These are phyloP conservation scores for Ctena decussata DNA, from an alignment of 2,888 invertebrate species.

Conservation along the genomic window DNA sequence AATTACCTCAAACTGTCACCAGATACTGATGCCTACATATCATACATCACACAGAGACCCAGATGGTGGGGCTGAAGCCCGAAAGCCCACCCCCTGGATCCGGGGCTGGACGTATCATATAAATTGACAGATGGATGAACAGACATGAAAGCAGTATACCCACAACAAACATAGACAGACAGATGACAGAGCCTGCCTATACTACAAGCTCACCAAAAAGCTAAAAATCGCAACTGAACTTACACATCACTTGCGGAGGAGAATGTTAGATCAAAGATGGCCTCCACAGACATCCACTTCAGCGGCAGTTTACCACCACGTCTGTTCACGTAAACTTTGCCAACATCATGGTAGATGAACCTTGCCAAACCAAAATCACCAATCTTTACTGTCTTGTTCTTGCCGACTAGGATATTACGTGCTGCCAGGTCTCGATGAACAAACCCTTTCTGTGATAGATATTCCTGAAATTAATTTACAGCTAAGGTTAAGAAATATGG, in stretches of 20 bases:
- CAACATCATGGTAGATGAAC: constrained; percentile 83
- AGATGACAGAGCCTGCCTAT: too few relatives aligned
- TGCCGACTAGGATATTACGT: constrained; percentile 83
- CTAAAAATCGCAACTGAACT: constrained; percentile 72
- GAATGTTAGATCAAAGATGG: constrained; percentile 84
- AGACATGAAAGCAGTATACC: too few relatives aligned
- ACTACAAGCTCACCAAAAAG: too few relatives aligned
- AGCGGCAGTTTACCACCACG: constrained; percentile 84
- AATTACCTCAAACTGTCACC: too few relatives aligned
- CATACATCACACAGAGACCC: too few relatives aligned
- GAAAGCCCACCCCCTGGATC: too few relatives aligned
- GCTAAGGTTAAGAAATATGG: too few relatives aligned
- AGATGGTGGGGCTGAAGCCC: too few relatives aligned
- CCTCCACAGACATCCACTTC: constrained; percentile 86
- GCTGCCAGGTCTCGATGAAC: constrained; percentile 86
- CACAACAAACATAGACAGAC: too few relatives aligned
- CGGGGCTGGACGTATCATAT: too few relatives aligned
- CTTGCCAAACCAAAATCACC: constrained; percentile 86
- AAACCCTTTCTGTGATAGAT: constrained; percentile 83
- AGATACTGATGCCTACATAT: too few relatives aligned
- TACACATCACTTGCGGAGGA: constrained; percentile 85
- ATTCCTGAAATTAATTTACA: constrained; percentile 84
- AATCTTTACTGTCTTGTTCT: constrained; percentile 81
- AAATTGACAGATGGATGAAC: too few relatives aligned
- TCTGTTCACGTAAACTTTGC: constrained; percentile 83